Conservation (phyloP, 2,113 vertebrate genomes). For the Anoura caudifer region DNA sequence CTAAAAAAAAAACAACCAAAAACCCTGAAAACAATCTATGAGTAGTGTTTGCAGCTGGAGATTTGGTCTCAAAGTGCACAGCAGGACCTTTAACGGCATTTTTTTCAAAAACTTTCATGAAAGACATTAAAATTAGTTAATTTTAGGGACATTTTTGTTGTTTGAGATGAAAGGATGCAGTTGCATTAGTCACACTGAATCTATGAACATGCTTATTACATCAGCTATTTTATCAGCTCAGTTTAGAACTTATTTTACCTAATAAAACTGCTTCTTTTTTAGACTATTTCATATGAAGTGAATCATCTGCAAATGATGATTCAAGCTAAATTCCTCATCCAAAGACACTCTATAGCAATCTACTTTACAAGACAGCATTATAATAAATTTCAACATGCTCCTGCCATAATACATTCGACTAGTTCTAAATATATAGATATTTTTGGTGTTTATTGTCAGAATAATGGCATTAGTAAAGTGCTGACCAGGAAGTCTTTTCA, state of each 20-base stretch:
- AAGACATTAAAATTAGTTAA: constrained; percentile 12
- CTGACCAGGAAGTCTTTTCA: constrained; percentile 4
- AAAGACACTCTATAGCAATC: not conserved
- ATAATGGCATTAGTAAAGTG: constrained; percentile 12
- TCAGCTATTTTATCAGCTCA: not conserved
- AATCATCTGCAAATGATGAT: constrained; percentile 19
- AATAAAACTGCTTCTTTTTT: constrained; percentile 17
- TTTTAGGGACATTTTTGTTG: not conserved
- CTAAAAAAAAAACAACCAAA: not conserved
- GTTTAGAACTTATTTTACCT: constrained; percentile 34
- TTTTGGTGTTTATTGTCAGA: not conserved
- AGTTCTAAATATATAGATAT: not conserved
- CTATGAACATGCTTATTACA: not conserved
- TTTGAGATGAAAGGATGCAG: not conserved
- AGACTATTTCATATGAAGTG: constrained; percentile 32
- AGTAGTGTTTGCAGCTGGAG: not conserved
- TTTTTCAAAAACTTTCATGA: not conserved
- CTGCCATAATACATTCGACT: not conserved
- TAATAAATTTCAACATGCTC: constrained; percentile 18
- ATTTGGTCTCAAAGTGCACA: not conserved
- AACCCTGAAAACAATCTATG: not conserved
- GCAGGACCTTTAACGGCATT: not conserved
- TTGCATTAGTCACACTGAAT: constrained; percentile 1
- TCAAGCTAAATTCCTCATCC: not conserved
- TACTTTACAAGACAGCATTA: not conserved